A percentile compares a stretch with the other conserved stretches of the same genome.
phyloP scores from a whole-genome alignment of 2,888 invertebrate species.

The Drosophila melanocephala region DNA sequence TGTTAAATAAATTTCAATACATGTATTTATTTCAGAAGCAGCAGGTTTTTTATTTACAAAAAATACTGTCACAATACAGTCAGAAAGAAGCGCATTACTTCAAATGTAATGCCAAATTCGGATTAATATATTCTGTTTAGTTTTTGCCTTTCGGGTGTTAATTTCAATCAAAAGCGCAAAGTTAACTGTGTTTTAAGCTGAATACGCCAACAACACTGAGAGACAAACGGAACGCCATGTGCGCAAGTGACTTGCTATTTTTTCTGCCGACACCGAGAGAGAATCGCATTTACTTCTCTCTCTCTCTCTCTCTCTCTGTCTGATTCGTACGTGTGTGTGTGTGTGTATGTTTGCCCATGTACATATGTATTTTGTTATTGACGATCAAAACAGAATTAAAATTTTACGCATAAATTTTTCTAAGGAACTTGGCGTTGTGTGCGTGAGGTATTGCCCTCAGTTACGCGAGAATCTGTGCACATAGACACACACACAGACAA shows the following conservation, averaged over 20 bases:
- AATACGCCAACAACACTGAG: conserved; percentile 25
- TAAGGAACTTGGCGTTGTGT: conserved; percentile 66
- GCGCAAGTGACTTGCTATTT: conserved; percentile 77
- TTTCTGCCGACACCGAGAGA: conserved; percentile 31
- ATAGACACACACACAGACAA: conserved; percentile 11
- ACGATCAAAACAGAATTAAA: conserved; percentile 82
- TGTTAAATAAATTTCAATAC: background rate
- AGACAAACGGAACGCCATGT: conserved; percentile 61
- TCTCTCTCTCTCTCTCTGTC: background rate
- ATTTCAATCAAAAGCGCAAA: conserved; percentile 62
- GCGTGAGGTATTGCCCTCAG: conserved; percentile 76
- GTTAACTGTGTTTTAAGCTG: conserved; percentile 58
- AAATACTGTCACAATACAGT: background rate
- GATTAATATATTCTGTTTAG: background rate
- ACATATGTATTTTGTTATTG: conserved; percentile 67
- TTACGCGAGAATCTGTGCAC: conserved; percentile 41
- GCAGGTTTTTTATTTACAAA: conserved; percentile 10
- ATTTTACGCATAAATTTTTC: conserved; percentile 80
- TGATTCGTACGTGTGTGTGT: conserved; percentile 20
- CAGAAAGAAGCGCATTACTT: background rate
- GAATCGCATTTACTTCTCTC: conserved; percentile 17
- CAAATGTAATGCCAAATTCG: background rate
- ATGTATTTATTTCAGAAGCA: background rate
- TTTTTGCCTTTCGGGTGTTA: conserved; percentile 54
- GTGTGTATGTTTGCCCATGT: conserved; percentile 35